A percentile compares a stretch with the other conserved stretches of the same genome.
Conservation (phyloP, 2,888 invertebrate species). For the Petrolisthes manimaculis region DNA sequence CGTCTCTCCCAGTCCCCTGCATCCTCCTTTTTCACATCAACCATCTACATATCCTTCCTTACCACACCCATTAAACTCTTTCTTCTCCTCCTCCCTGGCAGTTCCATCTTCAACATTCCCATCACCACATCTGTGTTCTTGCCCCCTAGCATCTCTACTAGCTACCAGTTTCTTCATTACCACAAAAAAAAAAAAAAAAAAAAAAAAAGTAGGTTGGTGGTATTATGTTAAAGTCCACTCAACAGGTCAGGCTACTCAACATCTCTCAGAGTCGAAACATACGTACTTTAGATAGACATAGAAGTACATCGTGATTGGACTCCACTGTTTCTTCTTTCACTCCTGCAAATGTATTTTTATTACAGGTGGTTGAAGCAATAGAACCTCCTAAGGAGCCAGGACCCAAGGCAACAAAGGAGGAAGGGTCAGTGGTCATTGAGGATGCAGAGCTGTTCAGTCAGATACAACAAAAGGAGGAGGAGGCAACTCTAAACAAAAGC, state of each 20-base stretch:
- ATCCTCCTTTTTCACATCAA: not conserved
- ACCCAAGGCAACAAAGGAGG: conserved; percentile 21
- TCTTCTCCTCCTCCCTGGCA: not conserved
- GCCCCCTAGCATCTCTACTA: not conserved
- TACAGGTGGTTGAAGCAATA: not conserved
- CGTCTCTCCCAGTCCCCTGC: not conserved
- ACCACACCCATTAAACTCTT: not conserved
- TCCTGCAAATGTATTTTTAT: not conserved
- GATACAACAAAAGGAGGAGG: conserved; percentile 37
- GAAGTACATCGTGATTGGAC: too few species aligned
- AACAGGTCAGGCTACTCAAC: too few species aligned
- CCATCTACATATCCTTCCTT: not conserved
- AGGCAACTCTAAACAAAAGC: conserved; percentile 16
- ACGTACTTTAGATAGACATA: too few species aligned
- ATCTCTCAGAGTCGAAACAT: too few species aligned
- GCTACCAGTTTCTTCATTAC: too few species aligned
- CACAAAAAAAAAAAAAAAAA: too few species aligned
- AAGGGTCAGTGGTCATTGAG: conserved; percentile 12
- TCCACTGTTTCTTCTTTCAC: too few species aligned
- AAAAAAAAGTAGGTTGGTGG: not conserved
- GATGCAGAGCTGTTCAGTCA: conserved; percentile 31
- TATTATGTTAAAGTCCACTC: too few species aligned
- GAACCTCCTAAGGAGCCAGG: conserved; percentile 24
- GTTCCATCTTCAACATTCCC: not conserved
- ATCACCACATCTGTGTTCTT: too few species aligned